Evolutionary conservation across 2,888 invertebrate genomes (phyloP), one percentile per base, ranked within the genome.

Genomic region (Latrodectus elegans): DNA sequence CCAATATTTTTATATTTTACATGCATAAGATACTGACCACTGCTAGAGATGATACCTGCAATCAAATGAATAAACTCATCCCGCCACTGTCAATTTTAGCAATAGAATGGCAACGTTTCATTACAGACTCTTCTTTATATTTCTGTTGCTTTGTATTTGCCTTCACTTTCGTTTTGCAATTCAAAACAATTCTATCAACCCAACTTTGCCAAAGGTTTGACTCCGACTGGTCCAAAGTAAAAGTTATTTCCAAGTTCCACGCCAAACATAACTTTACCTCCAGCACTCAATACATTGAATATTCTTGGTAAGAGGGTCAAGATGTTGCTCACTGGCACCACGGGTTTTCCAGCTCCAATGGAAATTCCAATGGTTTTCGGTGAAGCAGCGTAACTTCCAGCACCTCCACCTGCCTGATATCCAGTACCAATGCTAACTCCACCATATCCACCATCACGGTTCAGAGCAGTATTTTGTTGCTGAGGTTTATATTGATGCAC

Each of bases 191-290:
- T 38, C 38, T 38, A 38, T 68, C 51, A 77, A 17, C n/a, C 9
- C 2, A 49, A 53, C 22, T 84, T 77, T 53, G 22, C 64, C 14
- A 87, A 55, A 2, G 86, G 86, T 22, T 88, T 88, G 53, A 83
- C 88, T 11, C 84, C 88, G 17, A 88, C 84, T 0, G 88, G 88
- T 14, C 88, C 88, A n/a, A 88, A 88, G 12, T 88, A 88, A 76
- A 88, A 88, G 76, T 88, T 88, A 22, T 88, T 88, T 6, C 88
- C 88, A 1, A 88, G 75, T 67, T 88, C 88, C 15, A 84, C 80
- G 0, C 88, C 88, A 55, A 88, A 80, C 84, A 88, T 88, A 12
- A 88, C 88, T 51, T 88, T 88, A 10, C 88, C 88, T 10, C 88
- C 88, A 17, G 71, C 80, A 26, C 72, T 88, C 10, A 88, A 75